Percentiles rank a stretch among this genome's conserved stretches.
These are phyloP conservation scores for Athalia circularis DNA, from an alignment of 2,888 invertebrate species.

Conservation along the genomic window DNA sequence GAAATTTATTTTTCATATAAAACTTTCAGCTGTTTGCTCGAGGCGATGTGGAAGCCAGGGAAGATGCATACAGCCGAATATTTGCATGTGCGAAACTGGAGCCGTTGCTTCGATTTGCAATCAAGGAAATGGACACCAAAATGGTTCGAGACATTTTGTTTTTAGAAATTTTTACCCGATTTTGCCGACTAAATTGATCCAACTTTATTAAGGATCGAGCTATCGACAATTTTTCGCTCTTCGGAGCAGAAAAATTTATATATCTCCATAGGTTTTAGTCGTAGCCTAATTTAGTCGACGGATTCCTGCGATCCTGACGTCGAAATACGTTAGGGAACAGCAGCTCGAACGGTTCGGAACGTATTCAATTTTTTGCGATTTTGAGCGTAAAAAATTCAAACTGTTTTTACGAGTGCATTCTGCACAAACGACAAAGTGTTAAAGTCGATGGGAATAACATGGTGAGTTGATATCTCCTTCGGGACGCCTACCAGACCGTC, in stretches of 20 bases:
- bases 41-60: conserved; percentile 83
- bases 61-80: conserved; percentile 87
- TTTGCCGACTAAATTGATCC: no score
- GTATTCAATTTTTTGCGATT: no score
- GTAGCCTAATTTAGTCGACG: no score
- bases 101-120: conserved; percentile 80
- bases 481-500: conserved; percentile 46
- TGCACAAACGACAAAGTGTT: neutral
- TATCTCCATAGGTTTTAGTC: no score
- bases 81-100: conserved; percentile 86
- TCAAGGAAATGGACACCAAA: conserved; percentile 71
- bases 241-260: no score
- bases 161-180: neutral
- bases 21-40: conserved; percentile 81
- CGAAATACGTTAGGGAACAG: no score
- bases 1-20: neutral
- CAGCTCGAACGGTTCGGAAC: no score
- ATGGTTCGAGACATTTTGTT: conserved; percentile 11
- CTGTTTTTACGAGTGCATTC: neutral
- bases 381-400: neutral
- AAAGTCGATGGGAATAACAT: conserved; percentile 5
- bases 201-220: no score
- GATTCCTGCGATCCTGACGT: no score
- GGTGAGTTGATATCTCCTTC: conserved; percentile 29
- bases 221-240: no score